phyloP scores from a whole-genome alignment of 2,888 invertebrate species.

The Dermolepida albohirtum region DNA sequence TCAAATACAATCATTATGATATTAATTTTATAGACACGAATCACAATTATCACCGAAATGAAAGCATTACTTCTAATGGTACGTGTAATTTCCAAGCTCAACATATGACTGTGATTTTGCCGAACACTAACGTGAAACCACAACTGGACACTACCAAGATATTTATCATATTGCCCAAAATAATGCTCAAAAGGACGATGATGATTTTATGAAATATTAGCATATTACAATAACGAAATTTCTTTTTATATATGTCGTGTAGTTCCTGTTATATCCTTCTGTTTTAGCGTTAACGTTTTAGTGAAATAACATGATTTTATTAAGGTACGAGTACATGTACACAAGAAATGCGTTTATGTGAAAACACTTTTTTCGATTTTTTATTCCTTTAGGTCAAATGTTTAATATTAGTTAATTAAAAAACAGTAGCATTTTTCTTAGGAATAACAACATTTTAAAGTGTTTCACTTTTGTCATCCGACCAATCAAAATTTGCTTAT shows the following conservation, averaged over 20 bases:
- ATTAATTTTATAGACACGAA: slow-evolving; percentile 67
- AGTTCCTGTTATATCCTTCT: too few relatives aligned
- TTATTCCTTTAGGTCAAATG: too few relatives aligned
- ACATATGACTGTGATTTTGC: slow-evolving; percentile 73
- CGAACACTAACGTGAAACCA: slow-evolving; percentile 65
- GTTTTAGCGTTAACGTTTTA: too few relatives aligned
- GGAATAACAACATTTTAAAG: too few relatives aligned
- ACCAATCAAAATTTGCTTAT: too few relatives aligned
- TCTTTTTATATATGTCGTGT: background rate
- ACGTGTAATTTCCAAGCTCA: slow-evolving; percentile 66
- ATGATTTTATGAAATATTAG: slow-evolving; percentile 89
- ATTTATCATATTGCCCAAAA: slow-evolving; percentile 59
- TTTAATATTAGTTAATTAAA: too few relatives aligned
- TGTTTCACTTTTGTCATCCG: too few relatives aligned
- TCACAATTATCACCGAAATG: slow-evolving; percentile 67
- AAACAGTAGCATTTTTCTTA: too few relatives aligned
- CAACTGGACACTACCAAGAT: slow-evolving; percentile 56
- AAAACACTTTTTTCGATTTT: too few relatives aligned
- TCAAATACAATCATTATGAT: slow-evolving; percentile 71
- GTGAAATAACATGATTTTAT: slow-evolving; percentile 4
- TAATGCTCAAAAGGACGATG: slow-evolving; percentile 73
- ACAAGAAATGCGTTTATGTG: background rate
- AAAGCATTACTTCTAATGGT: slow-evolving; percentile 56
- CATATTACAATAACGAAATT: slow-evolving; percentile 78
- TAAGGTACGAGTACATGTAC: too few relatives aligned